Conservation (phyloP, 2,797 vertebrate genomes). For the Smutsia gigantea region DNA sequence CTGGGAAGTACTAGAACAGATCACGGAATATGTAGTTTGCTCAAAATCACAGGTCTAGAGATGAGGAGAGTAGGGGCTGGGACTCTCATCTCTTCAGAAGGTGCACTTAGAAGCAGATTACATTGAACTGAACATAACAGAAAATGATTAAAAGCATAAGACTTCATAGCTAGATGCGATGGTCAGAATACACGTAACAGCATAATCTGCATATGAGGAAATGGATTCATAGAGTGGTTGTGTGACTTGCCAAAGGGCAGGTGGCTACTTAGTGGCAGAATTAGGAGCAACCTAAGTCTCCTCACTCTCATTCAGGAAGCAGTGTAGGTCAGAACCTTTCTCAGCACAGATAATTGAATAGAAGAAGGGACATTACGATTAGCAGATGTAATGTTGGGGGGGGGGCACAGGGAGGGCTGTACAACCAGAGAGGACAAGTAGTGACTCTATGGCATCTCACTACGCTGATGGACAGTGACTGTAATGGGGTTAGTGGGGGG, state of each 20-base stretch:
- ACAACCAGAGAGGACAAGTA: too few species aligned
- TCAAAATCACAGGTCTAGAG: not conserved
- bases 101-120: not conserved
- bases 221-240: not conserved
- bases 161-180: not conserved
- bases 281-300: not conserved
- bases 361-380: not conserved
- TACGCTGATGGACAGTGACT: too few species aligned
- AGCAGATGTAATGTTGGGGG: too few species aligned
- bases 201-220: not conserved
- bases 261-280: not conserved
- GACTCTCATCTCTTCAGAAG: not conserved
- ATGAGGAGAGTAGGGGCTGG: not conserved
- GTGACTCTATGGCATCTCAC: too few species aligned
- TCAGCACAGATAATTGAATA: not conserved
- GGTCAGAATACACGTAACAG: not conserved
- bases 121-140: not conserved
- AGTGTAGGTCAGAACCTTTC: not conserved
- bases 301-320: not conserved
- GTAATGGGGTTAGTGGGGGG: too few species aligned
- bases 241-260: not conserved
- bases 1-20: not conserved
- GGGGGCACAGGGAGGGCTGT: too few species aligned
- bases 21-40: not conserved
- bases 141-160: not conserved